A percentile compares a stretch with the other conserved stretches of the same genome.
These are phyloP conservation scores for Lithobates sylvaticus DNA, from an alignment of 2,797 vertebrate species.

Conservation along the genomic window DNA sequence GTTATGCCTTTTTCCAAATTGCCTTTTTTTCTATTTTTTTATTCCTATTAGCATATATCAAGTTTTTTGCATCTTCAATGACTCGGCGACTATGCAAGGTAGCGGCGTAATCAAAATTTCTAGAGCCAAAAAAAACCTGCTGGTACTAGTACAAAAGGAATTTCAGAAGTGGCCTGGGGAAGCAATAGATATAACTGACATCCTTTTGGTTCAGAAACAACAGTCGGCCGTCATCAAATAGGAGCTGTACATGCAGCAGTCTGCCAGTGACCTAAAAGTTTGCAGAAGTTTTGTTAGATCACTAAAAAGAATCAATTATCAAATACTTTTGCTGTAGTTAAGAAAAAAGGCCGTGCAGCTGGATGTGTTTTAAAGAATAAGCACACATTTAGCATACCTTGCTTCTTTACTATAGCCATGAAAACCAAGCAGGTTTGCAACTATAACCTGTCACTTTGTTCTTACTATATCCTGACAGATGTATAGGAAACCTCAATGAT, in stretches of 20 bases:
- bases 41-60: background rate
- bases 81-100: slow-evolving; percentile 57
- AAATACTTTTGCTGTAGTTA: slow-evolving; percentile 65
- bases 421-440: background rate
- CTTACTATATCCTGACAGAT: background rate
- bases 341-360: slow-evolving; percentile 64
- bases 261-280: slow-evolving; percentile 77
- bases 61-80: slow-evolving; percentile 34
- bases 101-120: slow-evolving; percentile 81
- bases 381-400: background rate
- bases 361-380: slow-evolving; percentile 57
- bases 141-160: slow-evolving; percentile 88
- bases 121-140: slow-evolving; percentile 84
- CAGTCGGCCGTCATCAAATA: slow-evolving; percentile 78
- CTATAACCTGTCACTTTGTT: background rate
- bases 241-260: slow-evolving; percentile 76
- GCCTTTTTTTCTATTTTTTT: background rate
- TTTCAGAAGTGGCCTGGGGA: slow-evolving; percentile 80
- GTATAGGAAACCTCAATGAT: background rate
- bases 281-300: slow-evolving; percentile 75
- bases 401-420: background rate
- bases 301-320: slow-evolving; percentile 71
- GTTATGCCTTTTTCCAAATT: slow-evolving; percentile 29
- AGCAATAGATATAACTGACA: slow-evolving; percentile 83
- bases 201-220: slow-evolving; percentile 73